Evolutionary conservation across 1,140 invertebrate genomes (phyloP), one percentile per base, ranked within the genome.

Genomic region (Plectrocnemia conspersa): DNA sequence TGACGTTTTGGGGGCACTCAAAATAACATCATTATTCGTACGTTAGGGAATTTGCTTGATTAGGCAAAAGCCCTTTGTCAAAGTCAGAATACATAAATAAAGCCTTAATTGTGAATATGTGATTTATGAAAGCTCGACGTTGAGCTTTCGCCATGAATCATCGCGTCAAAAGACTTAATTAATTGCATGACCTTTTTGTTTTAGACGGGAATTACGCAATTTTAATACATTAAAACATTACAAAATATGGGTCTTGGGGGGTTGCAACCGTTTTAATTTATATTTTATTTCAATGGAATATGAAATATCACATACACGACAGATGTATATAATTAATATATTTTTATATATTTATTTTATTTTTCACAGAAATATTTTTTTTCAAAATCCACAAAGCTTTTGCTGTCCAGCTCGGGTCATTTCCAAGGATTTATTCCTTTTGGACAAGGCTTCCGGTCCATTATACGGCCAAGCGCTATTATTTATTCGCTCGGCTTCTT

Each of bases 351-450:
- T n/a, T n/a, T n/a, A n/a, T n/a, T n/a, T n/a, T n/a, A n/a, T n/a
- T n/a, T n/a, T n/a, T n/a, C n/a, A n/a, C n/a, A n/a, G n/a, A n/a
- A n/a, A n/a, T n/a, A n/a, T n/a, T n/a, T n/a, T n/a, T n/a, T n/a
- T n/a, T n/a, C n/a, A n/a, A n/a, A n/a, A n/a, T n/a, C n/a, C n/a
- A n/a, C n/a, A n/a, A n/a, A n/a, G n/a, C n/a, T n/a, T n/a, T n/a
- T n/a, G n/a, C n/a, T n/a, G 3, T 18, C 21, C 15, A n/a, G 35
- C 22, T 18, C 22, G 4, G 45, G 45, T 47, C 45, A 23, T 50
- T 52, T 25, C 45, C 13, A 49, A 32, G 55, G 52, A 55, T 59
- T 59, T 59, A 59, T 59, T 52, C 54, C 25, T 41, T 24, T 44
- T 23, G 27, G 27, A 21, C 36, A 21, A 40, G 45, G 55, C 53